phyloP scores from a whole-genome alignment of 2,797 vertebrate genomes.

The Coregonus suidteri region DNA sequence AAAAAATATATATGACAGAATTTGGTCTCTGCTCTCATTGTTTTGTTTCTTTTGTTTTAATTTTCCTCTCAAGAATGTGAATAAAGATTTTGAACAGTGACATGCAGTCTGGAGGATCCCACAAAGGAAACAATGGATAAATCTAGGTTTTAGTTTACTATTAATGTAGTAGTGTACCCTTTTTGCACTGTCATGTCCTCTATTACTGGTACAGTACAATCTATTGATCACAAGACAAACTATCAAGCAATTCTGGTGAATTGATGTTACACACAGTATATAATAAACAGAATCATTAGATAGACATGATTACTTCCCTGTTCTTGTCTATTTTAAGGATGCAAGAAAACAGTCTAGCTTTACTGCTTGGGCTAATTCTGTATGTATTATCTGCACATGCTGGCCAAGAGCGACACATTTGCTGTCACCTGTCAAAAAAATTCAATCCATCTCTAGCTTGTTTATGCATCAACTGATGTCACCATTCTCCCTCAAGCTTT shows the following conservation, averaged over 20 bases:
- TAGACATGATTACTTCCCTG: not conserved
- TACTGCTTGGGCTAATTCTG: slow-evolving; percentile 63
- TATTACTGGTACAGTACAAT: not conserved
- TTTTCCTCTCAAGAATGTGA: too few species aligned
- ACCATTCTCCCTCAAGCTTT: slow-evolving; percentile 78
- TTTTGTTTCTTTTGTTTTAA: slow-evolving; percentile 5
- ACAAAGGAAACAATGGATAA: not conserved
- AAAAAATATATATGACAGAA: not conserved
- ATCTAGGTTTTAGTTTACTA: not conserved
- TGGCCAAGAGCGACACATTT: slow-evolving; percentile 74
- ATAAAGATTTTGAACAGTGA: not conserved
- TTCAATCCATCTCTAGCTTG: slow-evolving; percentile 80
- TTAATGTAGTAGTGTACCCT: not conserved
- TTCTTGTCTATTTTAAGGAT: slow-evolving; percentile 67
- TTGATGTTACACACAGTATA: not conserved
- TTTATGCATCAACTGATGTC: slow-evolving; percentile 82
- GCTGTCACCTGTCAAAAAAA: slow-evolving; percentile 80
- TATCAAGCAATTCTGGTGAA: not conserved
- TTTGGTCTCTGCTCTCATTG: not conserved
- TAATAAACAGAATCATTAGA: not conserved
- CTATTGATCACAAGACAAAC: not conserved
- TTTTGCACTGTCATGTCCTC: not conserved
- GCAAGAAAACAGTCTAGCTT: slow-evolving; percentile 51
- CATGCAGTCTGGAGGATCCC: not conserved
- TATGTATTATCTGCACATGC: slow-evolving; percentile 56